Base-by-base conservation (phyloP, 2,113 vertebrate species). In the Saguinus midas region DNA sequence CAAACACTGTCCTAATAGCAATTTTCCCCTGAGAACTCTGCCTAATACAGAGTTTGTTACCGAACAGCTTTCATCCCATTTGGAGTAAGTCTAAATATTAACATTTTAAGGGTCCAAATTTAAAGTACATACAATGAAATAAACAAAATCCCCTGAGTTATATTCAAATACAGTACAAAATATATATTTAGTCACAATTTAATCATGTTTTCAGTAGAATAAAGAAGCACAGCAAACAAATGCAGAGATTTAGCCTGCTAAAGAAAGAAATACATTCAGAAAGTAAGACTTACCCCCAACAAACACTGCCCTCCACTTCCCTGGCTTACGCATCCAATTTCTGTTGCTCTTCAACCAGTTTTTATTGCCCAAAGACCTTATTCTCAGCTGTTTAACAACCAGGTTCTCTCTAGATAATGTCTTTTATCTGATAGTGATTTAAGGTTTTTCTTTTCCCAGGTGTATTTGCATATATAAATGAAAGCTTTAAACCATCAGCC, bases 41-140 rank as follows among this genome's bases (percentile, higher is more conserved):
- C 16, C 21, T 81, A 73, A 82, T 40, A 58, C 27, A 58, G 35
- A 82, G 68, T 20, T 14, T 45, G 55, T 68, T 94, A 93, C 17
- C 43, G 37, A 75, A 75, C 35, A 91, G 78, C 68, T 92, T 91
- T 27, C 27, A 87, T 90, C 23, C 64, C 48, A 81, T 52, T 90
- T 57, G 20, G 66, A 81, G 90, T 43, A 76, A 75, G 1, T 85
- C 29, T 87, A 52, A 91, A 94, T 91, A 75, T 50, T 73, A 91
- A 84, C 6, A 92, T 92, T 94, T 91, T 55, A 91, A 95, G 68
- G 6, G 6, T 25, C 72, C n/a, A 81, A 50, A 92, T 6, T 95
- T 81, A 92, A 87, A 80, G 29, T 61, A 75, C 83, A 16, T 70
- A 68, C 64, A 96, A 91, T 83, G 75, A 95, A 97, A 86, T 76